Conservation (phyloP, 2,888 invertebrate genomes). For the Rosalia funebris region DNA sequence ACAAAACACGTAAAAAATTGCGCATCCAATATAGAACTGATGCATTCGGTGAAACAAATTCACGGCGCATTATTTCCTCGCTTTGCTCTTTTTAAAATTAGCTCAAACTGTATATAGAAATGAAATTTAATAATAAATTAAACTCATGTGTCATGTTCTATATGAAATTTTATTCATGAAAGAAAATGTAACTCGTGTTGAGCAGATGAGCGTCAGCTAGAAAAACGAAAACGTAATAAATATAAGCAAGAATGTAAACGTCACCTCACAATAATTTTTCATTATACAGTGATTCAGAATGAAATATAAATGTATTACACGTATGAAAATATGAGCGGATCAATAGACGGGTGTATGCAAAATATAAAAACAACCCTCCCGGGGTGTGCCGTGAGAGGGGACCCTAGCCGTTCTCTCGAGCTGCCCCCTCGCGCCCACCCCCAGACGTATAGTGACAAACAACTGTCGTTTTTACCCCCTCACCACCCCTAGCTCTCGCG, state of each 20-base stretch:
- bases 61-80: constrained; percentile 35
- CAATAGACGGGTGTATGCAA: constrained; percentile 58
- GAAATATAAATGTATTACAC: constrained; percentile 57
- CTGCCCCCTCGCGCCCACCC: constrained; percentile 42
- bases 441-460: constrained; percentile 55
- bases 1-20: constrained; percentile 39
- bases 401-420: constrained; percentile 32
- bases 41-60: constrained; percentile 50
- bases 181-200: constrained; percentile 38
- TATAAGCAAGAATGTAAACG: constrained; percentile 52
- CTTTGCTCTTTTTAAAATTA: constrained; percentile 52
- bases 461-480: constrained; percentile 58
- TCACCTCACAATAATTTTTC: constrained; percentile 56
- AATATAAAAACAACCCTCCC: constrained; percentile 59
- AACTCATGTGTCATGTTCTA: constrained; percentile 49
- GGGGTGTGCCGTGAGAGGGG: constrained; percentile 39
- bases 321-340: constrained; percentile 60
- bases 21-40: constrained; percentile 47
- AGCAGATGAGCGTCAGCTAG: constrained; percentile 27
- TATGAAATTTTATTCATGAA: constrained; percentile 46
- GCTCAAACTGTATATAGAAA: constrained; percentile 52
- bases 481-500: constrained; percentile 47
- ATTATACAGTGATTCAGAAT: constrained; percentile 52
- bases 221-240: constrained; percentile 49
- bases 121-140: constrained; percentile 56